Conservation (phyloP, 64 coral and sea anemone species). For the Pocillopora damicornis region DNA sequence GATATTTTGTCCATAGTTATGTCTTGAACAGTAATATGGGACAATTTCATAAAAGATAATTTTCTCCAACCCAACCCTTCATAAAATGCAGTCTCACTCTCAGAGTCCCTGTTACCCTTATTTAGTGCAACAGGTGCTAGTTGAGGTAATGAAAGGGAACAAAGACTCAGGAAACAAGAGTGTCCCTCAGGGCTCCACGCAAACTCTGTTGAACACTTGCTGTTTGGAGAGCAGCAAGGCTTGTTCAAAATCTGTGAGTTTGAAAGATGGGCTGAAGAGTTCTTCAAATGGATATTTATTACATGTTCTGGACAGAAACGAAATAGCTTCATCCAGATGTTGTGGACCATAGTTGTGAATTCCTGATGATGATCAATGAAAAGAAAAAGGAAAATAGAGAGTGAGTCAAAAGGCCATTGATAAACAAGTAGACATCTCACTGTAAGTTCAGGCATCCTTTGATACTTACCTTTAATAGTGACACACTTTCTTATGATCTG, state of each 20-base stretch:
- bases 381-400: background rate
- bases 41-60: no score
- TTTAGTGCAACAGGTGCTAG: no score
- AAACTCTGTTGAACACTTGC: conserved; percentile 84
- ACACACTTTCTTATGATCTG: conserved; percentile 95
- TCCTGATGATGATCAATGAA: conserved; percentile 48
- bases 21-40: no score
- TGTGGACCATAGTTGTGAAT: conserved; percentile 87
- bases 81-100: no score
- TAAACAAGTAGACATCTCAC: no score
- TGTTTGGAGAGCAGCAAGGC: conserved; percentile 64
- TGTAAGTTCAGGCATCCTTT: no score
- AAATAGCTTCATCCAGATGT: conserved; percentile 91
- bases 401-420: background rate
- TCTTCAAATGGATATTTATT: conserved; percentile 74
- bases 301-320: conserved; percentile 68
- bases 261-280: conserved; percentile 60
- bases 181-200: conserved; percentile 58
- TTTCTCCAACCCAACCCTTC: no score
- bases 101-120: no score
- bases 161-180: no score
- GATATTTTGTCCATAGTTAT: no score
- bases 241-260: conserved; percentile 55
- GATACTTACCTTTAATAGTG: conserved; percentile 64
- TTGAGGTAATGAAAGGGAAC: no score